phyloP scores from a whole-genome alignment of 2,888 invertebrate species.

The Eupithecia dodoneata region DNA sequence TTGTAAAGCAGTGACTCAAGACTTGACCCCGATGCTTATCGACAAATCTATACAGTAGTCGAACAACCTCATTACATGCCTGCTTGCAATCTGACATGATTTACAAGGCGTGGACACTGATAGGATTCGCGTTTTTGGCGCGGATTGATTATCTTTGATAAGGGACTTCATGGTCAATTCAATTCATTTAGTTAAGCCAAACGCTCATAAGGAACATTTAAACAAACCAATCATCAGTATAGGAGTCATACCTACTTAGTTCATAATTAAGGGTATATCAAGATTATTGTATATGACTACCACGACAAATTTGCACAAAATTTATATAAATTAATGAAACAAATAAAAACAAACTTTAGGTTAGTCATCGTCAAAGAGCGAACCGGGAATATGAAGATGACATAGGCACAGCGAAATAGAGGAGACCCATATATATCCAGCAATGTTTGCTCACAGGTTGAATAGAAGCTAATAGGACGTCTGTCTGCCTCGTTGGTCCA shows the following conservation, averaged over 20 bases:
- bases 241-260: neutral
- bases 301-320: neutral
- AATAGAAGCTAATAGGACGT: too few relatives aligned
- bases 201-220: neutral
- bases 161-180: neutral
- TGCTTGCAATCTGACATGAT: conserved; percentile 16
- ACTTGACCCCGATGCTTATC: conserved; percentile 22
- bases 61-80: conserved; percentile 21
- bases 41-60: conserved; percentile 28
- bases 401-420: too few relatives aligned
- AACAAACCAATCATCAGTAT: neutral
- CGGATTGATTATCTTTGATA: neutral
- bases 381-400: too few relatives aligned
- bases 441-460: too few relatives aligned
- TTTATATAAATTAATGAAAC: too few relatives aligned
- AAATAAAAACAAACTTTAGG: too few relatives aligned
- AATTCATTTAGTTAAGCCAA: neutral
- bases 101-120: neutral
- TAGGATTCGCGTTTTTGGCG: conserved; percentile 3
- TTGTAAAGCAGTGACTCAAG: conserved; percentile 7
- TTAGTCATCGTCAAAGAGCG: too few relatives aligned
- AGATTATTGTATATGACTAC: neutral
- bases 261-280: neutral
- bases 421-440: too few relatives aligned
- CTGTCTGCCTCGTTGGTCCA: too few relatives aligned